Conservation (phyloP, 2,888 invertebrate genomes). For the Pharmacophagus antenor region DNA sequence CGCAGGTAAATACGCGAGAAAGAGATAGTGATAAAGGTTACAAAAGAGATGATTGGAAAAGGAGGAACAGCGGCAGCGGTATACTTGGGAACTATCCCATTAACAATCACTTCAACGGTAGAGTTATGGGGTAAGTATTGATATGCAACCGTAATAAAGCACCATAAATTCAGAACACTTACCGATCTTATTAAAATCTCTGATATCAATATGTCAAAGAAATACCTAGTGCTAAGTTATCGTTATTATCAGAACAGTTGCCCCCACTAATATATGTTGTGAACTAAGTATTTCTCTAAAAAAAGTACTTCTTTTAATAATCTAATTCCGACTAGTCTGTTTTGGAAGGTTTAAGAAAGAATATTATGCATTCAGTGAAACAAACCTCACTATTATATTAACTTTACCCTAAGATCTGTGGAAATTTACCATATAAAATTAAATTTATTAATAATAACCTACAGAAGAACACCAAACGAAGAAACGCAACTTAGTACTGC, state of each 20-base stretch:
- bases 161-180: background rate
- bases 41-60: constrained; percentile 42
- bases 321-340: too few relatives aligned
- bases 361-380: too few relatives aligned
- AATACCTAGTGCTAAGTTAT: too few relatives aligned
- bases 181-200: background rate
- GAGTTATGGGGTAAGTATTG: constrained; percentile 47
- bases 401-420: too few relatives aligned
- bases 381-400: too few relatives aligned
- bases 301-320: too few relatives aligned
- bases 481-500: constrained; percentile 56
- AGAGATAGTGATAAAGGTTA: constrained; percentile 31
- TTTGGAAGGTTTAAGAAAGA: too few relatives aligned
- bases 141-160: background rate
- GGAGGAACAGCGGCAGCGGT: constrained; percentile 57
- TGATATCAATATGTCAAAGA: too few relatives aligned
- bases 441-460: constrained; percentile 1
- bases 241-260: too few relatives aligned
- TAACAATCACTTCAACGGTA: constrained; percentile 39
- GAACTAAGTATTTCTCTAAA: too few relatives aligned
- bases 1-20: constrained; percentile 47
- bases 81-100: constrained; percentile 59
- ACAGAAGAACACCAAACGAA: constrained; percentile 44
- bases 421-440: background rate
- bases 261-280: too few relatives aligned